Conservation (phyloP, 2,113 vertebrate species). For the Seriola dumerili region DNA sequence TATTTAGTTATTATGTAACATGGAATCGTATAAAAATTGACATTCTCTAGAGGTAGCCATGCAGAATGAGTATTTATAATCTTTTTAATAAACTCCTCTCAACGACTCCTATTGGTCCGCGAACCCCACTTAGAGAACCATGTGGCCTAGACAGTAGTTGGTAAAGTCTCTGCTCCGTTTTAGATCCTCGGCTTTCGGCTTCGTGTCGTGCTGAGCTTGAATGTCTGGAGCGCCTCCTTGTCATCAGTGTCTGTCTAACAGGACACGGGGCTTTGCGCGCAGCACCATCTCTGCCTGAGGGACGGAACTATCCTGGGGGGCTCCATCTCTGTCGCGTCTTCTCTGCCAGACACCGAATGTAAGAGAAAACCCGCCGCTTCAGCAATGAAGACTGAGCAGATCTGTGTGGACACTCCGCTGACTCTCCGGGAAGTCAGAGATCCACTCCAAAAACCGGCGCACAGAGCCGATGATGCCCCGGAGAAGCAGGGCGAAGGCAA, state of each 20-base stretch:
- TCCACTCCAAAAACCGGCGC: conserved; percentile 43
- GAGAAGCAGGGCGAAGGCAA: conserved; percentile 62
- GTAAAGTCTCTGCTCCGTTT: conserved; percentile 66
- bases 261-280: conserved; percentile 65
- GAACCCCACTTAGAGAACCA: conserved; percentile 22
- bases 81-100: not conserved
- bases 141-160: conserved; percentile 51
- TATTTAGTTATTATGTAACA: no score
- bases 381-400: conserved; percentile 70
- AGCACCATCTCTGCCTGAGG: conserved; percentile 34
- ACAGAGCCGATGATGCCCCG: not conserved
- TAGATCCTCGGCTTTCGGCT: conserved; percentile 52
- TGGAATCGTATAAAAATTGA: not conserved
- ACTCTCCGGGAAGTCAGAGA: conserved; percentile 41
- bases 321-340: conserved; percentile 57
- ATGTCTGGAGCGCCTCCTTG: conserved; percentile 77
- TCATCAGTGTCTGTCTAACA: conserved; percentile 77
- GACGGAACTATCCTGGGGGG: conserved; percentile 48
- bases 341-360: conserved; percentile 42
- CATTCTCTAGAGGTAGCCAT: not conserved
- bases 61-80: not conserved
- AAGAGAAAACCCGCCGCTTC: not conserved
- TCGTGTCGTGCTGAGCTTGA: conserved; percentile 44
- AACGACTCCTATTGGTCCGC: conserved; percentile 12
- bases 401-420: conserved; percentile 42